phyloP scores from a whole-genome alignment of 2,888 invertebrate genomes.

The Acronicta leporina region DNA sequence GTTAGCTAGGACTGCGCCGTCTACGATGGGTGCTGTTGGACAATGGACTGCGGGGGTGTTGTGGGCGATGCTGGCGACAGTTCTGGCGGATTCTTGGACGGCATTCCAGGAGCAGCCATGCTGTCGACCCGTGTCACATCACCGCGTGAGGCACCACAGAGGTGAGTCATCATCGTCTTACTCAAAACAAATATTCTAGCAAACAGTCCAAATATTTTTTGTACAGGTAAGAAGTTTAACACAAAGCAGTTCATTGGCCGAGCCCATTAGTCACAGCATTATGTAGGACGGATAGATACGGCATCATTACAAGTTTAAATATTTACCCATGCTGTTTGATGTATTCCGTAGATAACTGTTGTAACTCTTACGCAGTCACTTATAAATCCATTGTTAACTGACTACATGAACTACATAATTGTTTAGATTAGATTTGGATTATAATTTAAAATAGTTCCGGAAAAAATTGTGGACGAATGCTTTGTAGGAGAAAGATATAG shows the following conservation, averaged over 20 bases:
- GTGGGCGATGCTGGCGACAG: slow-evolving; percentile 81
- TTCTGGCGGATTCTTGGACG: slow-evolving; percentile 90
- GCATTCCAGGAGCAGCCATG: slow-evolving; percentile 91
- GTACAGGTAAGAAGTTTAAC: slow-evolving; percentile 42
- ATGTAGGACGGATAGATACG: slow-evolving; percentile 56
- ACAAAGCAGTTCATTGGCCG: slow-evolving; percentile 61
- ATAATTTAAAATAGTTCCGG: too few relatives aligned
- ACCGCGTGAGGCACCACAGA: slow-evolving; percentile 90
- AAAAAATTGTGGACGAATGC: too few relatives aligned
- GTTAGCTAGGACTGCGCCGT: slow-evolving; percentile 54
- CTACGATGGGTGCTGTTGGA: slow-evolving; percentile 71
- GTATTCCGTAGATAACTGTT: slow-evolving; percentile 29
- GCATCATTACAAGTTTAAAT: slow-evolving; percentile 58
- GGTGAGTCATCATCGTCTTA: slow-evolving; percentile 75
- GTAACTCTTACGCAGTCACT: slow-evolving; percentile 20
- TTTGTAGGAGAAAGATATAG: too few relatives aligned
- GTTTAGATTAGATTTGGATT: too few relatives aligned
- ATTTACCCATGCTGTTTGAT: slow-evolving; percentile 53
- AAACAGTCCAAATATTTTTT: slow-evolving; percentile 30
- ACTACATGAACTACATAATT: neutral
- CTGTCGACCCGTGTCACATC: slow-evolving; percentile 89
- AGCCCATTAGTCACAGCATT: slow-evolving; percentile 61
- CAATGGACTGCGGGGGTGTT: slow-evolving; percentile 76
- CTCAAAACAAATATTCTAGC: slow-evolving; percentile 18
- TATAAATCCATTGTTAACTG: neutral